A percentile compares a stretch with the other conserved stretches of the same genome.
These are phyloP conservation scores for Pogoniulus pusillus DNA, from an alignment of 2,797 vertebrate species.

Conservation along the genomic window DNA sequence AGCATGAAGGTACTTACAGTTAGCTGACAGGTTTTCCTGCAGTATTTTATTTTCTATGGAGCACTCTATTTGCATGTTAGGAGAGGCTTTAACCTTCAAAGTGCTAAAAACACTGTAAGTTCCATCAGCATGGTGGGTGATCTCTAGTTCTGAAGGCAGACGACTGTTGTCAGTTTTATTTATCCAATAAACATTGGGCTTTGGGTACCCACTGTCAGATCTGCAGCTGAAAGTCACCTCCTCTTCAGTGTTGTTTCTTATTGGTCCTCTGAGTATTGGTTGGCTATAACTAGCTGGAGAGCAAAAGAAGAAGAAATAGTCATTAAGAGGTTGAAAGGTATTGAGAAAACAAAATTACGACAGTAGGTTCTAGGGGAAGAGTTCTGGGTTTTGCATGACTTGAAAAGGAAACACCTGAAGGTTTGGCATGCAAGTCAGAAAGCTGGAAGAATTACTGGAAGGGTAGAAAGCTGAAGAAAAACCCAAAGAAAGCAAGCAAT, in stretches of 20 bases:
- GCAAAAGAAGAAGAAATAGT: neutral
- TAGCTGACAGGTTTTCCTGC: conserved; percentile 66
- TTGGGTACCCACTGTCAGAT: conserved; percentile 69
- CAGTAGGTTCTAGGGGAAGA: neutral
- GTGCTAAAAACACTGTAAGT: conserved; percentile 65
- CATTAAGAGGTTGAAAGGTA: rapidly evolving
- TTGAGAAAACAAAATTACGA: neutral
- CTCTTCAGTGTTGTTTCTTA: neutral
- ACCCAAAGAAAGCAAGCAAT: neutral
- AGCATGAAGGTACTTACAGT: conserved; percentile 44
- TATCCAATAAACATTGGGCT: conserved; percentile 73
- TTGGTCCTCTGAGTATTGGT: conserved; percentile 52
- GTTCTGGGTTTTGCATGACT: neutral
- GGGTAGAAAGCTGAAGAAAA: neutral
- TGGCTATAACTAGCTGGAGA: conserved; percentile 71
- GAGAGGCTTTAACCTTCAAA: conserved; percentile 17
- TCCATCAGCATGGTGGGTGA: neutral
- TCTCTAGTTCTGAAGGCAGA: neutral
- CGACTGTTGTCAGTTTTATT: conserved; percentile 64
- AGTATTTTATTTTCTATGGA: conserved; percentile 73
- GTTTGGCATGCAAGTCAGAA: neutral
- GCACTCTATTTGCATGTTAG: conserved; percentile 63
- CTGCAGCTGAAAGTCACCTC: conserved; percentile 70
- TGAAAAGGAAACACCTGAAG: neutral
- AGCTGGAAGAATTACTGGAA: neutral